Evolutionary conservation across 2,113 vertebrate species (phyloP).

Genomic region (Glaucidium brasilianum): DNA sequence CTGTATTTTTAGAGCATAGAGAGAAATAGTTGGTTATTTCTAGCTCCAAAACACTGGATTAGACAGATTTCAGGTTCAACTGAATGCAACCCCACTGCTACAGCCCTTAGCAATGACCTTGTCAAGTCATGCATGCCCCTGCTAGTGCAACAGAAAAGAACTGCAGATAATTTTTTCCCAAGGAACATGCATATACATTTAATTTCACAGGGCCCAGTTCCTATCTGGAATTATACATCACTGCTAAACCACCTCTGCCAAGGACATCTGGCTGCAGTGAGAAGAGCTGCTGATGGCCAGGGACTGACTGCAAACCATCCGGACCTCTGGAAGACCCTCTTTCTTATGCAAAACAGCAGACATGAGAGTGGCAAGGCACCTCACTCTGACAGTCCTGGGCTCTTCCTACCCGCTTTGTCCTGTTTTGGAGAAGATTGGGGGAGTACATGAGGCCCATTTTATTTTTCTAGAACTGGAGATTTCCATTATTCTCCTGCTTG

Average conservation of each 20-base stretch:
- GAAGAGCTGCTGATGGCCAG: neutral
- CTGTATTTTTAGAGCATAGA: neutral
- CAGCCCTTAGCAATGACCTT: neutral
- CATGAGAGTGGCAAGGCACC: neutral
- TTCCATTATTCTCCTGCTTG: neutral
- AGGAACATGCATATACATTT: neutral
- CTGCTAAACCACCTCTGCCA: neutral
- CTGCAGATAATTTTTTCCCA: neutral
- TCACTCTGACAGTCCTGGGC: neutral
- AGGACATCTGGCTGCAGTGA: neutral
- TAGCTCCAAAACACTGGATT: neutral
- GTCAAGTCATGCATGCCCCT: neutral
- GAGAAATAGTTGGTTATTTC: neutral
- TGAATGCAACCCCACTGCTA: neutral
- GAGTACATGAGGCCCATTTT: neutral
- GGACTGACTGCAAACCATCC: neutral
- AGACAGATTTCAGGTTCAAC: neutral
- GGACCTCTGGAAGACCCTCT: neutral
- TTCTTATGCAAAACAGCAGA: neutral
- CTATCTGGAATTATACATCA: neutral
- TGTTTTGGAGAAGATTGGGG: neutral
- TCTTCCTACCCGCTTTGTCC: neutral
- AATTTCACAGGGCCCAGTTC: neutral
- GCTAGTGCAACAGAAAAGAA: neutral
- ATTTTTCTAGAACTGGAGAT: neutral